Base-by-base conservation (phyloP, 2,797 vertebrate species). In the Lagorchestes hirsutus region DNA sequence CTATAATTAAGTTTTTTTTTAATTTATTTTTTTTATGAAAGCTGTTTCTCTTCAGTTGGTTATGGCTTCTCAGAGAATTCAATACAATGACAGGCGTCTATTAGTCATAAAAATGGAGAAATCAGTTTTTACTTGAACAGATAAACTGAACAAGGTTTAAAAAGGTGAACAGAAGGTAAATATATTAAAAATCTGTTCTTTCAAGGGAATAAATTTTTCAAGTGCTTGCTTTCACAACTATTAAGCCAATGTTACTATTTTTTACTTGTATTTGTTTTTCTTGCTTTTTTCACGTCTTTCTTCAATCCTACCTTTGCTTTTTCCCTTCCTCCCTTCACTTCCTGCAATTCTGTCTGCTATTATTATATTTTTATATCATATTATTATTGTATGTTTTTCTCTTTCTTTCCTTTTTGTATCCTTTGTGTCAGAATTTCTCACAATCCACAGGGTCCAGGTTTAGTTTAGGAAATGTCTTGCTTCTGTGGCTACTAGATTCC, bases 101-200 rank as follows among this genome's bases (percentile, higher is more conserved):
- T 31, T 90, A 95, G 93, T 94, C n/a, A 92, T 96, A 97, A 97
- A 94, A 95, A 91, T 95, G 55, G 93, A 95, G n/a, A 97, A 62
- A 55, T 91, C 94, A 96, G 28, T 92, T 95, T 57, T 94, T 93
- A 94, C n/a, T 54, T n/a, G 34, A 96, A 92, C 57, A 95, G 90
- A 97, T 93, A 96, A 91, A 93, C 29, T 62, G 12, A 62, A 34
- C 59, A 34, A 62, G 31, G 27, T 34, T 29, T 14, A 34, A 62
- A 62, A 34, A 31, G 12, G 14, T 34, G 13, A 62, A 5, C 31
- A 14, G 59, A 62, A 29, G 11, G 29, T 12, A 59, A 59, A 31
- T 59, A 59, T 31, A 59, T 59, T 59, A 59, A 59, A 62, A 62
- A 62, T 1, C 62, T 74, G 14, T 18, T 67, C 31, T n/a, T 74